Base-by-base conservation (phyloP, 1,140 invertebrate species). In the Drosophila eugracilis region DNA sequence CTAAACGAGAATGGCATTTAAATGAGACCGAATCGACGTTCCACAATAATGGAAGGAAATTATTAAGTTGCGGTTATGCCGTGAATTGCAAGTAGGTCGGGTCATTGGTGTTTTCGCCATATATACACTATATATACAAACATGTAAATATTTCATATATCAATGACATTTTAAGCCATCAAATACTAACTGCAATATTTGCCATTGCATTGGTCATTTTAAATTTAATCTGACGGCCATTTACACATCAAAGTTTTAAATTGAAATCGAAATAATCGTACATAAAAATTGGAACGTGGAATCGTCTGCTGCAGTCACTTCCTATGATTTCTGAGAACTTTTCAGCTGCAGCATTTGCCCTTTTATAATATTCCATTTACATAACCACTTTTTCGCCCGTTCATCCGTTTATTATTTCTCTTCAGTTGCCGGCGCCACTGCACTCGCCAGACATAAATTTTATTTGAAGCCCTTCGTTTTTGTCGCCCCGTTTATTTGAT, bases 291-390 rank as follows among this genome's bases (percentile, higher is more conserved):
- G n/a, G 12, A 10, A 7, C 17, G 32, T 24, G 32, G 52, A 47
- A 55, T 47, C 17, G 37, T 9, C 42, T 52, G 70, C 12, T 12
- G 9, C 30, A 3, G 9, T 10, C 28, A 28, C 12, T 47, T 57
- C 10, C 26, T 28, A 57, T 71, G 37, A 37, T 45, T 53, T 52
- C 17, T 32, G 47, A 53, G 15, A 47, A 73, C 47, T 32, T 60
- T 63, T 39, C 62, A 39, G 39, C 14, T 17, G 26, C 44, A 66
- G 19, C 3, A 21, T 26, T 42, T 49, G 26, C 3, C 60, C 58
- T 72, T 57, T 58, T 66, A 85, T 55, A 78, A 73, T 65, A 76
- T 80, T 76, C 60, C 75, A 79, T 84, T 84, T 85, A 59, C 53
- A 54, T 36, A 28, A 30, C 17, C 19, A 21, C 34, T 58, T 52